Conservation (phyloP, 2,797 vertebrate species). For the Acanthis flammea region DNA sequence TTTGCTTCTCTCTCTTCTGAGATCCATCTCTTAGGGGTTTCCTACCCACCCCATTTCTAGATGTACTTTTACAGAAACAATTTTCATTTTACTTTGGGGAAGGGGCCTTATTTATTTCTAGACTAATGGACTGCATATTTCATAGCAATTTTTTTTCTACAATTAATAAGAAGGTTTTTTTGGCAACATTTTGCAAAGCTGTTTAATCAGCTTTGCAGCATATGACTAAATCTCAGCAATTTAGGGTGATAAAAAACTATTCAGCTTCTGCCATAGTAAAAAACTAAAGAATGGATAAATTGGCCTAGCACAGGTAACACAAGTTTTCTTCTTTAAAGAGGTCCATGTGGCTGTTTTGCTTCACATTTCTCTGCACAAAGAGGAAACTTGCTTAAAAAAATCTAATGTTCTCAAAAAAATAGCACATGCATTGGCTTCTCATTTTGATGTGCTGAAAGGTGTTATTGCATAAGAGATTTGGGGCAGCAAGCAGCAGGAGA, state of each 20-base stretch:
- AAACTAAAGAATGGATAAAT: not conserved
- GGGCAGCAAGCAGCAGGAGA: conserved; percentile 24
- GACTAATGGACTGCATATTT: not conserved
- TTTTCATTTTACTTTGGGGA: not conserved
- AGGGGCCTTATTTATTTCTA: not conserved
- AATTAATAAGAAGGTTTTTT: not conserved
- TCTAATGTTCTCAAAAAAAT: not conserved
- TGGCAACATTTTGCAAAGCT: not conserved
- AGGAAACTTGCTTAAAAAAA: not conserved
- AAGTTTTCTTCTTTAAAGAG: not conserved
- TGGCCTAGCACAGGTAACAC: not conserved
- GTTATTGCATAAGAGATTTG: not conserved
- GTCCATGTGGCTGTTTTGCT: not conserved
- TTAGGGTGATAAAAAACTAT: not conserved
- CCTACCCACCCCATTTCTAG: not conserved
- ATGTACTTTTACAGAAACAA: not conserved
- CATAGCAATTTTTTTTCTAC: not conserved
- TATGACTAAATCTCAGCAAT: not conserved
- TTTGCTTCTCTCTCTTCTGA: not conserved
- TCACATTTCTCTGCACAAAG: not conserved
- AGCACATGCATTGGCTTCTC: not conserved
- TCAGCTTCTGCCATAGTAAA: not conserved
- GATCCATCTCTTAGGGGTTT: not conserved
- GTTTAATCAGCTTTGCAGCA: not conserved
- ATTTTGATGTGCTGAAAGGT: not conserved